Conservation (phyloP, 2,797 vertebrate genomes). For the Onychomys arenicola region DNA sequence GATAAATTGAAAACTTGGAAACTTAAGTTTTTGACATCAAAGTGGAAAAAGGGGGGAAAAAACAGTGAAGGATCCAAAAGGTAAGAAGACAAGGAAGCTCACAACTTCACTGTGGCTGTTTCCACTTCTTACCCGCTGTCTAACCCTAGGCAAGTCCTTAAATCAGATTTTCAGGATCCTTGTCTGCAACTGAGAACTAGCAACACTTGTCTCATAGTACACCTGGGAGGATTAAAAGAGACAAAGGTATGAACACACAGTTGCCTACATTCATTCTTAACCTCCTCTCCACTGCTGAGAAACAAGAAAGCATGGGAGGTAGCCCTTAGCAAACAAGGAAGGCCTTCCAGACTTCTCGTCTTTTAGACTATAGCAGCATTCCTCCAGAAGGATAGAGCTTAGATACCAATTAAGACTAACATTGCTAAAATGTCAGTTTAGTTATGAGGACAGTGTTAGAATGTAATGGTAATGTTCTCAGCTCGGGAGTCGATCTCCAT, state of each 20-base stretch:
- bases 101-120: not conserved
- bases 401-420: not conserved
- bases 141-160: not conserved
- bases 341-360: not conserved
- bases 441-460: not conserved
- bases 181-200: not conserved
- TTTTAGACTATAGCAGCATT: not conserved
- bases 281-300: not conserved
- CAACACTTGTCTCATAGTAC: not conserved
- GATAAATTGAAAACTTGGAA: slow-evolving; percentile 80
- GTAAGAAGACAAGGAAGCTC: not conserved
- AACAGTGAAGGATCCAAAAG: slow-evolving; percentile 64
- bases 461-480: not conserved
- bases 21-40: slow-evolving; percentile 75
- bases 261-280: not conserved
- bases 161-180: not conserved
- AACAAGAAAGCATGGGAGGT: not conserved
- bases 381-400: not conserved
- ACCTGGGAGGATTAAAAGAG: not conserved
- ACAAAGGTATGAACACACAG: not conserved
- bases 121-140: not conserved
- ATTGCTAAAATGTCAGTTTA: slow-evolving; percentile 24
- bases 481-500: not conserved
- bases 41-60: slow-evolving; percentile 73
- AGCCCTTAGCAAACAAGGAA: not conserved